Evolutionary conservation across 2,797 vertebrate genomes (phyloP).

Genomic region (Dendrocincla tyrannina): DNA sequence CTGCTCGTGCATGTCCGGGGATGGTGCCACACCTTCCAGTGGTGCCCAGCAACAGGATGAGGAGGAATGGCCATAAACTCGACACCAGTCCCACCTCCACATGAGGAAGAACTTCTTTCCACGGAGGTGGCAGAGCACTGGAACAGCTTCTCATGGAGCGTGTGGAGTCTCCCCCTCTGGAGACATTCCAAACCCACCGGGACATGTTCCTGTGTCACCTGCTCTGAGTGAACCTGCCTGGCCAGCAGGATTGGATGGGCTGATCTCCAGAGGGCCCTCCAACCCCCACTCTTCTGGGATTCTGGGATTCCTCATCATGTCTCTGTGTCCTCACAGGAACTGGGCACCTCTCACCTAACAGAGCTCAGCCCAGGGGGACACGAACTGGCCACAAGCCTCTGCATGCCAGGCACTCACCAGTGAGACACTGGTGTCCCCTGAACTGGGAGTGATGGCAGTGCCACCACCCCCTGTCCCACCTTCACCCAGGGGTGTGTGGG

Average conservation of each 20-base stretch:
- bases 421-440: rapidly evolving
- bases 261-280: background rate
- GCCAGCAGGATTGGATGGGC: background rate
- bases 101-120: background rate
- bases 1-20: background rate
- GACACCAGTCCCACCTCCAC: background rate
- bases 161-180: background rate
- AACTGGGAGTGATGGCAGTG: rapidly evolving
- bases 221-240: background rate
- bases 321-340: background rate
- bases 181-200: background rate
- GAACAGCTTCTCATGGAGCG: background rate
- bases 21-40: background rate
- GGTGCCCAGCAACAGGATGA: background rate
- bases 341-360: rapidly evolving
- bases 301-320: background rate
- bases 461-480: background rate
- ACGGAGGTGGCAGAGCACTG: background rate
- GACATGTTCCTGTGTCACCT: background rate
- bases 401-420: rapidly evolving
- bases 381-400: background rate
- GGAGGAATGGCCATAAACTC: background rate
- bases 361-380: background rate
- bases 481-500: rapidly evolving
- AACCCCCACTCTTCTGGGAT: rapidly evolving